These are phyloP conservation scores for Drosophila kuntzei DNA, from an alignment of 2,888 invertebrate genomes.

Conservation along the genomic window DNA sequence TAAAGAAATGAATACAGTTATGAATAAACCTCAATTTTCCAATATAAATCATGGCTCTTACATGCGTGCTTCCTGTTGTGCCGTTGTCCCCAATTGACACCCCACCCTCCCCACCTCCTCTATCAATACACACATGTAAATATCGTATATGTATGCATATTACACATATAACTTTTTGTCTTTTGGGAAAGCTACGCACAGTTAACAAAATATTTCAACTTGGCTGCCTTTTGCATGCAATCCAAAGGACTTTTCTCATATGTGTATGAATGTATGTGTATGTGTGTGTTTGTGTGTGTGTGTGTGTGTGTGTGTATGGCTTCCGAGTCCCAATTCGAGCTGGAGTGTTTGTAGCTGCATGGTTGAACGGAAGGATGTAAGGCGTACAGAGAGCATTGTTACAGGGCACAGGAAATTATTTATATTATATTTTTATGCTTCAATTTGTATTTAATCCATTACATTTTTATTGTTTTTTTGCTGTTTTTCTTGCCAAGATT, in stretches of 20 bases:
- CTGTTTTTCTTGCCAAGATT: constrained; percentile 58
- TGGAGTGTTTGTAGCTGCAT: constrained; percentile 47
- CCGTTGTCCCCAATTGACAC: constrained; percentile 40
- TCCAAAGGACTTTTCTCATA: constrained; percentile 30
- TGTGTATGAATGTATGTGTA: background rate
- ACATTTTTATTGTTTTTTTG: constrained; percentile 23
- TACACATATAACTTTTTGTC: constrained; percentile 46
- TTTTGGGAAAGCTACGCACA: constrained; percentile 59
- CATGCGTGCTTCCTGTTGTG: constrained; percentile 67
- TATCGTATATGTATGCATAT: constrained; percentile 13
- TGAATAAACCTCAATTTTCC: constrained; percentile 60
- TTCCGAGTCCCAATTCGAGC: constrained; percentile 18
- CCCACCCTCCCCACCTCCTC: background rate
- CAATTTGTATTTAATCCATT: constrained; percentile 38
- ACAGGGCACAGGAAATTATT: constrained; percentile 79
- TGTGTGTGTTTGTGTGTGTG: constrained; percentile 5
- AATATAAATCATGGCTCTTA: constrained; percentile 71
- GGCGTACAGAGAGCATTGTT: constrained; percentile 45
- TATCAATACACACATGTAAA: constrained; percentile 57
- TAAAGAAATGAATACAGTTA: constrained; percentile 26
- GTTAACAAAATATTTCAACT: constrained; percentile 64
- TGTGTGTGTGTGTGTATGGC: background rate
- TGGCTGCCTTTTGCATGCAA: constrained; percentile 53
- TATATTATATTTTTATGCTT: constrained; percentile 75
- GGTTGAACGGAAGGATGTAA: constrained; percentile 68